phyloP scores from a whole-genome alignment of 2,113 vertebrate species.

The Protobothrops flavoviridis region DNA sequence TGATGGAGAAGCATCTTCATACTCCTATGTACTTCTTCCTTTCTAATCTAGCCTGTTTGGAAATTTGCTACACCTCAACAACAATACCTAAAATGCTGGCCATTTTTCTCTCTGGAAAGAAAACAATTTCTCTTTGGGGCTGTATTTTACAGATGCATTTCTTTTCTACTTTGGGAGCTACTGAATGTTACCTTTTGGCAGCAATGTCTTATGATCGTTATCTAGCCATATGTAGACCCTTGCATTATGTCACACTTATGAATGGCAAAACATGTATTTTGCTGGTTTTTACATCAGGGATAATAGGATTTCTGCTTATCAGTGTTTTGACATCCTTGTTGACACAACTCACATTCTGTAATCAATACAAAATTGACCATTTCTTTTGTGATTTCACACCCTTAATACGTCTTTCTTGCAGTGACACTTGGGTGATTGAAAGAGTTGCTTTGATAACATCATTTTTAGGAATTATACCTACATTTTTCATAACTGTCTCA shows the following conservation, averaged over 20 bases:
- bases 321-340: background rate
- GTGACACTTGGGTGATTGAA: background rate
- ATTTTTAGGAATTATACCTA: background rate
- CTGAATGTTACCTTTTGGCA: slow-evolving; percentile 7
- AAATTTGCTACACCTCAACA: background rate
- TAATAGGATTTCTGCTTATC: background rate
- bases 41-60: slow-evolving; percentile 14
- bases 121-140: background rate
- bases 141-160: slow-evolving; percentile 17
- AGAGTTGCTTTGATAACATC: background rate
- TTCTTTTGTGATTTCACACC: slow-evolving; percentile 17
- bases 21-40: slow-evolving; percentile 55
- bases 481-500: background rate
- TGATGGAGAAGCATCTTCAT: slow-evolving; percentile 40
- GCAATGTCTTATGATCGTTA: background rate
- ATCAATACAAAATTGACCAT: background rate
- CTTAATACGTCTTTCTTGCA: background rate
- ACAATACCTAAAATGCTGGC: background rate
- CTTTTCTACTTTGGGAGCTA: background rate
- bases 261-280: background rate
- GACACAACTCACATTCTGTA: background rate
- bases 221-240: background rate
- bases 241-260: background rate
- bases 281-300: background rate
- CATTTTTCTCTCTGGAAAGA: background rate